Conservation (phyloP, 1,140 invertebrate species). For the Cylas formicarius region DNA sequence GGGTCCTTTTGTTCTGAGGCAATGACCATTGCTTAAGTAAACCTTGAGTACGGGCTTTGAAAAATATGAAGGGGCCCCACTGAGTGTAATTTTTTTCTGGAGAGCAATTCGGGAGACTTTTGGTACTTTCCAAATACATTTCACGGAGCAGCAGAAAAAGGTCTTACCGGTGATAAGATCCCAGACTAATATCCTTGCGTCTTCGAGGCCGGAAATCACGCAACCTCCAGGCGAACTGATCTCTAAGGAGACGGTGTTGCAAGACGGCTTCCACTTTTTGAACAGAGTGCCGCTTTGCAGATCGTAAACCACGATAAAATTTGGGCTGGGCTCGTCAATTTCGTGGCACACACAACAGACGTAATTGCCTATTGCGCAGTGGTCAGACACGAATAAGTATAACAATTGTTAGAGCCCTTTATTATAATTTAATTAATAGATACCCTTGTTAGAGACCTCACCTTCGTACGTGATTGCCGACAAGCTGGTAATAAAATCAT, state of each 20-base stretch:
- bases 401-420: too few relatives aligned
- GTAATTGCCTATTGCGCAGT: slow-evolving; percentile 51
- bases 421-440: not conserved
- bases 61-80: too few relatives aligned
- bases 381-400: too few relatives aligned
- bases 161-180: slow-evolving; percentile 71
- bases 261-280: slow-evolving; percentile 82
- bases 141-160: too few relatives aligned
- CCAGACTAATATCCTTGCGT: slow-evolving; percentile 76
- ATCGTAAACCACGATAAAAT: slow-evolving; percentile 87
- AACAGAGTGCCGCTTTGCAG: slow-evolving; percentile 86
- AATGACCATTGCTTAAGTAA: too few relatives aligned
- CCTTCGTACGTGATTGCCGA: slow-evolving; percentile 83
- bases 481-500: slow-evolving; percentile 78
- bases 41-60: too few relatives aligned
- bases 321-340: slow-evolving; percentile 71
- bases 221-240: slow-evolving; percentile 73
- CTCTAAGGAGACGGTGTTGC: slow-evolving; percentile 69
- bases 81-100: too few relatives aligned
- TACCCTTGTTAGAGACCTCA: slow-evolving; percentile 14
- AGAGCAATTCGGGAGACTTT: too few relatives aligned
- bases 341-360: slow-evolving; percentile 65
- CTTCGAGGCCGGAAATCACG: slow-evolving; percentile 75
- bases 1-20: too few relatives aligned
- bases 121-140: too few relatives aligned